A percentile compares a stretch with the other conserved stretches of the same genome.
These are phyloP conservation scores for Sebastes kiyomatsui DNA, from an alignment of 2,797 vertebrate genomes.

Conservation along the genomic window DNA sequence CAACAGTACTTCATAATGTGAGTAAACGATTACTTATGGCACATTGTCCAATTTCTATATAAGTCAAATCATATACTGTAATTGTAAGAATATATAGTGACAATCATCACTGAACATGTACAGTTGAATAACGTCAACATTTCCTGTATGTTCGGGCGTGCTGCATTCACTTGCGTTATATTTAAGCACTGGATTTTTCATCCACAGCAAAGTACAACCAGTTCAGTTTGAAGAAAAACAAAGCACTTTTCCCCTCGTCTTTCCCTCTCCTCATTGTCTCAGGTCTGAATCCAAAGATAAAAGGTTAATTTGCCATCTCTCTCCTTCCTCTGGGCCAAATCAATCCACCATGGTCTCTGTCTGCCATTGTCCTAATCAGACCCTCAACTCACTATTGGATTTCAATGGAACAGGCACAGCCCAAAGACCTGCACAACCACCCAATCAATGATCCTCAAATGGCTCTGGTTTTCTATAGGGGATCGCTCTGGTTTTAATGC, in stretches of 20 bases:
- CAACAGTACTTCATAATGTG: slow-evolving; percentile 10
- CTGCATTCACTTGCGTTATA: background rate
- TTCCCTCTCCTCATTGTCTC: slow-evolving; percentile 29
- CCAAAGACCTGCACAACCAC: slow-evolving; percentile 65
- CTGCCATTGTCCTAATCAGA: slow-evolving; percentile 78
- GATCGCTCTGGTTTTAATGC: slow-evolving; percentile 54
- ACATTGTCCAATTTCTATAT: background rate
- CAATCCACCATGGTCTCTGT: slow-evolving; percentile 65
- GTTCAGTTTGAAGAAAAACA: background rate
- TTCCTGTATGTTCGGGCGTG: background rate
- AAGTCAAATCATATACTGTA: background rate
- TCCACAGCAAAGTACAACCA: background rate
- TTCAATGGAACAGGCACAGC: slow-evolving; percentile 69
- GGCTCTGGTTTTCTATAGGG: slow-evolving; percentile 54
- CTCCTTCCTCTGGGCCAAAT: slow-evolving; percentile 72
- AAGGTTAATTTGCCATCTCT: slow-evolving; percentile 76
- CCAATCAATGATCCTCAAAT: slow-evolving; percentile 69
- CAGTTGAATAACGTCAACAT: background rate
- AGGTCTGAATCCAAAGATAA: slow-evolving; percentile 62
- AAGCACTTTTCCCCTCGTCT: background rate
- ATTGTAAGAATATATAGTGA: background rate
- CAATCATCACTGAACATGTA: slow-evolving; percentile 13
- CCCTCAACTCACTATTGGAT: slow-evolving; percentile 73
- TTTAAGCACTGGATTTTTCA: background rate
- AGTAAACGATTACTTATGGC: background rate